Evolutionary conservation across 2,888 invertebrate species (phyloP).

Genomic region (Tachina grossa): DNA sequence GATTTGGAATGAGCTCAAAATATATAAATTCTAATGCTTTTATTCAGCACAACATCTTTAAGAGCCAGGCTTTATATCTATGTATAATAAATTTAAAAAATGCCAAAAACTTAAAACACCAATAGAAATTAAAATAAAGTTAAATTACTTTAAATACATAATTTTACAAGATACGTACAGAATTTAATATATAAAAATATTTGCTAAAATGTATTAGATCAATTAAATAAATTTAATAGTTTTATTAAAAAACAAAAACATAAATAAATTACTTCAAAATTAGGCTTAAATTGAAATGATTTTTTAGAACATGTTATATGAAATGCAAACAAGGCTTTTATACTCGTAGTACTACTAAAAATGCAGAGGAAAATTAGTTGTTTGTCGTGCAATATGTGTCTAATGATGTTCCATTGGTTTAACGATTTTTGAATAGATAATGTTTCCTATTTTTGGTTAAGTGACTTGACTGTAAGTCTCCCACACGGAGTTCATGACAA

Average conservation of each 20-base stretch:
- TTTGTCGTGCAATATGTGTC: too few species aligned
- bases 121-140: neutral
- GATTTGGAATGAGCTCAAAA: neutral
- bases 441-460: too few species aligned
- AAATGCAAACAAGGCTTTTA: too few species aligned
- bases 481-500: too few species aligned
- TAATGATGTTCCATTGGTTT: too few species aligned
- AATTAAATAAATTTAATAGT: constrained; percentile 63
- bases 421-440: too few species aligned
- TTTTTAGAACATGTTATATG: neutral
- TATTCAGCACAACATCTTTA: constrained; percentile 6
- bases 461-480: too few species aligned
- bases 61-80: constrained; percentile 35
- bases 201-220: constrained; percentile 41
- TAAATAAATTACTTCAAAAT: constrained; percentile 4
- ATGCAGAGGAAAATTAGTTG: too few species aligned
- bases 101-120: constrained; percentile 19
- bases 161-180: neutral
- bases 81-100: neutral
- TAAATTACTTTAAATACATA: neutral
- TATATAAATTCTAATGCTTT: constrained; percentile 6
- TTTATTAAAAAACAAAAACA: constrained; percentile 41
- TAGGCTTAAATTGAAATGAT: neutral
- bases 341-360: too few species aligned
- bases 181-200: neutral